A percentile compares a stretch with the other conserved stretches of the same genome.
Conservation (phyloP, 2,797 vertebrate species). For the Pipistrellus pipistrellus region DNA sequence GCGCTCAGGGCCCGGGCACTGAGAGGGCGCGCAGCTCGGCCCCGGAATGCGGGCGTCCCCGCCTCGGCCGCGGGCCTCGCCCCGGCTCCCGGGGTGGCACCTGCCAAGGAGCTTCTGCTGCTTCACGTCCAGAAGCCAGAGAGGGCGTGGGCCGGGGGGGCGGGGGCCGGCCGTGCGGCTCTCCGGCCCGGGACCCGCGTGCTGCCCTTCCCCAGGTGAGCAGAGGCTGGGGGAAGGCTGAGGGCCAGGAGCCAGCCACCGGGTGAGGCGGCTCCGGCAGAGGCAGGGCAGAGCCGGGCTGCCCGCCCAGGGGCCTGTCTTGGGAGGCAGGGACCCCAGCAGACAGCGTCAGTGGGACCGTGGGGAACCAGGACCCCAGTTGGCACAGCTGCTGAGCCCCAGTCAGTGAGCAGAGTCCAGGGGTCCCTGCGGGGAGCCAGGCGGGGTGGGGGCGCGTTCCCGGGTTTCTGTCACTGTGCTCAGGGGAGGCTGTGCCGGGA, state of each 20-base stretch:
- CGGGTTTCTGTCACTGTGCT: not conserved
- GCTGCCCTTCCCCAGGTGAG: not conserved
- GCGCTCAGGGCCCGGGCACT: not conserved
- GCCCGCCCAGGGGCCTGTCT: not conserved
- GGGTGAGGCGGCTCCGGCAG: not conserved
- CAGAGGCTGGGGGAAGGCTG: not conserved
- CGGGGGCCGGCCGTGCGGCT: too few species aligned
- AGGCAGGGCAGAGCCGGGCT: not conserved
- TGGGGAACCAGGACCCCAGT: not conserved
- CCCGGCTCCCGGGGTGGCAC: not conserved
- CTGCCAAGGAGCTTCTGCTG: not conserved
- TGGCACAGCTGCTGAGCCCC: not conserved
- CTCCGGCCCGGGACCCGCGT: not conserved
- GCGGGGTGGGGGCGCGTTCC: not conserved
- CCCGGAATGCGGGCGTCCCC: not conserved
- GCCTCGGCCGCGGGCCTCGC: not conserved
- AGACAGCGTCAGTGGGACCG: not conserved
- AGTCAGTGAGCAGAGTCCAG: not conserved
- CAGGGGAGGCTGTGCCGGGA: fast-evolving
- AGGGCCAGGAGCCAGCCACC: too few species aligned
- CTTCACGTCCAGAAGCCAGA: not conserved
- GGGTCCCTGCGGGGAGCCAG: not conserved
- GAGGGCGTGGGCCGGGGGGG: not conserved
- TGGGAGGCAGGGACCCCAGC: not conserved
- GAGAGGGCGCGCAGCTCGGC: fast-evolving